Evolutionary conservation across 2,797 vertebrate genomes (phyloP).

Genomic region (Tokudaia muenninki): DNA sequence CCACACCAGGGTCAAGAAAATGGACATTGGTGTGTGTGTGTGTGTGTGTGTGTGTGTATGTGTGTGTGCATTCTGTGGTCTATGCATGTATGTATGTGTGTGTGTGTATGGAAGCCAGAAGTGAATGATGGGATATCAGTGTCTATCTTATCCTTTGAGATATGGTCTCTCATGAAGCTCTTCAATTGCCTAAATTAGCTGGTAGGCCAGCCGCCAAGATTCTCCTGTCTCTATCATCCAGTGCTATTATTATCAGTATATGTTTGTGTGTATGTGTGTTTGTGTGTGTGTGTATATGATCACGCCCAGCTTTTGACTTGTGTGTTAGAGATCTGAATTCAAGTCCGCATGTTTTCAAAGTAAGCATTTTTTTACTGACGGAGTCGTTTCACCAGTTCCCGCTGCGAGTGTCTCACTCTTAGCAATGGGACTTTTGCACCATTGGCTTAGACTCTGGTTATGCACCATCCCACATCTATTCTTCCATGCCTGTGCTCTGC

Average conservation of each 20-base stretch:
- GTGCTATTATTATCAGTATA: not conserved
- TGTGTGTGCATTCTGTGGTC: not conserved
- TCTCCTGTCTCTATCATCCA: not conserved
- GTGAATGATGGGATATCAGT: not conserved
- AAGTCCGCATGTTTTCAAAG: not conserved
- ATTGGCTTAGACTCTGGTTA: not conserved
- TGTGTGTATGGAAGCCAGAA: not conserved
- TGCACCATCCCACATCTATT: too few species aligned
- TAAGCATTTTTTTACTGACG: not conserved
- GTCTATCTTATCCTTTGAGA: not conserved
- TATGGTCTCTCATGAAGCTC: not conserved
- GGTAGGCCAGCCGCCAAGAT: not conserved
- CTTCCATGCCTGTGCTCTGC: too few species aligned
- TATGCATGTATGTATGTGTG: not conserved
- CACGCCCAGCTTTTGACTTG: not conserved
- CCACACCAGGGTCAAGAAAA: not conserved
- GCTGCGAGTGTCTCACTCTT: too few species aligned
- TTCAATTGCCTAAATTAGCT: not conserved
- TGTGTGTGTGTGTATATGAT: not conserved
- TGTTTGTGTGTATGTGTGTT: not conserved
- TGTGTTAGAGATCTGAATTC: not conserved
- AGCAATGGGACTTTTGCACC: not conserved
- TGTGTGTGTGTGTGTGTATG: not conserved
- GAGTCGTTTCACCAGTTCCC: not conserved
- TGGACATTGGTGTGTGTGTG: not conserved